Evolutionary conservation across 2,888 invertebrate species (phyloP).

Genomic region (Cantharis rufa): DNA sequence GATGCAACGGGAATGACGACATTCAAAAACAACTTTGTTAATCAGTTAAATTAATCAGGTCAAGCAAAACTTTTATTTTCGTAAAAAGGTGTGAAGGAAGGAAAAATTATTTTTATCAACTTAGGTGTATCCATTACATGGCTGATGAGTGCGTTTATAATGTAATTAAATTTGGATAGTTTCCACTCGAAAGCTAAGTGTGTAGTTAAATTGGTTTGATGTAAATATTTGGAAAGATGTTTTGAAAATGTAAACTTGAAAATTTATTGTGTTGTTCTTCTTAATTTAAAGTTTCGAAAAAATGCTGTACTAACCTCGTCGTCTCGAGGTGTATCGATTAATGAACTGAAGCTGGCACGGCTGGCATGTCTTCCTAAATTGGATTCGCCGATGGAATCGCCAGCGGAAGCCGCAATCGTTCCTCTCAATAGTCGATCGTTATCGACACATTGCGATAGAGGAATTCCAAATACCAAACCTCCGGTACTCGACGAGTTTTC

Average conservation of each 20-base stretch:
- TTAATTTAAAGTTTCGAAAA: neutral
- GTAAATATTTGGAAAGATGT: constrained; percentile 20
- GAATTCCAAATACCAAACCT: constrained; percentile 83
- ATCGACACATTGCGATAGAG: constrained; percentile 81
- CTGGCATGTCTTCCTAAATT: constrained; percentile 58
- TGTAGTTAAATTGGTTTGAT: constrained; percentile 10
- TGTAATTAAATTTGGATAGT: constrained; percentile 7
- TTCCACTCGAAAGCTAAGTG: constrained; percentile 15
- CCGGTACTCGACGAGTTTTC: constrained; percentile 36
- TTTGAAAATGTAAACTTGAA: constrained; percentile 10
- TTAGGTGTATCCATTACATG: neutral
- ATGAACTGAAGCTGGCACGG: constrained; percentile 74
- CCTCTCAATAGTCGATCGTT: constrained; percentile 68
- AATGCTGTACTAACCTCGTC: constrained; percentile 61
- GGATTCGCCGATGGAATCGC: constrained; percentile 51
- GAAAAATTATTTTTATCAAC: neutral
- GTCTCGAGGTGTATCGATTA: constrained; percentile 61
- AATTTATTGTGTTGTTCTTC: constrained; percentile 10
- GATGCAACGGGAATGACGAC: constrained; percentile 25
- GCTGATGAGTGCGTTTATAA: neutral
- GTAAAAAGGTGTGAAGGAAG: neutral
- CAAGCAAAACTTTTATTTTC: neutral
- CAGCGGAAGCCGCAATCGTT: constrained; percentile 44
- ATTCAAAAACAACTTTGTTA: neutral
- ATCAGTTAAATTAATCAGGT: neutral